Base-by-base conservation (phyloP, 2,113 vertebrate genomes). In the Lamprologus tigripictilis region DNA sequence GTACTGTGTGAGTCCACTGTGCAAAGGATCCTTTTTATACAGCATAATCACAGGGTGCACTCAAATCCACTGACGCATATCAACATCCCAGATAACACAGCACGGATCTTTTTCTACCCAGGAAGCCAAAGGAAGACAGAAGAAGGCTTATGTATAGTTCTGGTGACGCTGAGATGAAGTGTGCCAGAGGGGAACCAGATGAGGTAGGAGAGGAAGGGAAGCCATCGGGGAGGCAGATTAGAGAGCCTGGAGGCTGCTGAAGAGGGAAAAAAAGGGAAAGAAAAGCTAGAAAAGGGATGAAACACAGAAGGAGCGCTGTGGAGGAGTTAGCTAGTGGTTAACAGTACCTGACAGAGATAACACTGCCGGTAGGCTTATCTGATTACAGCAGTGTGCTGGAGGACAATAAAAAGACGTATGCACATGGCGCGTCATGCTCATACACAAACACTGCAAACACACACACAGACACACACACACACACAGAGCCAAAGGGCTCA, bases 351-450 rank as follows among this genome's bases (percentile, higher is more conserved):
- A 91, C 89, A 90, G 90, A 91, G 88, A 92, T 85, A 84, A 78
- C 83, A 84, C 37, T 45, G 80, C 90, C 16, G 19, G 89, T 63
- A 87, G 80, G 82, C 66, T 92, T 89, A 86, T 88, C 89, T 93
- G 94, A 94, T 93, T 92, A 89, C 86, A 90, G 85, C 91, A 58
- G 42, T 28, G 88, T 40, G 93, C 86, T 83, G 40, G 80, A 86
- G 87, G 89, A 90, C 82, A 78, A 87, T 83, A 86, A 85, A 84
- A 68, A 90, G 40, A 90, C n/a, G 23, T 58, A 21, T 31, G 12
- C 55, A 83, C 63, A 49, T 31, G 26, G 76, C 45, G 10, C 9
- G 12, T 37, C 28, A 78, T 33, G 26, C 51, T 33, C 79, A 51
- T 13, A 37, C 51, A 11, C 47, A 81, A 57, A 51, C 21, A 42